phyloP scores from a whole-genome alignment of 2,797 vertebrate genomes.

The Anolis apletophallus region DNA sequence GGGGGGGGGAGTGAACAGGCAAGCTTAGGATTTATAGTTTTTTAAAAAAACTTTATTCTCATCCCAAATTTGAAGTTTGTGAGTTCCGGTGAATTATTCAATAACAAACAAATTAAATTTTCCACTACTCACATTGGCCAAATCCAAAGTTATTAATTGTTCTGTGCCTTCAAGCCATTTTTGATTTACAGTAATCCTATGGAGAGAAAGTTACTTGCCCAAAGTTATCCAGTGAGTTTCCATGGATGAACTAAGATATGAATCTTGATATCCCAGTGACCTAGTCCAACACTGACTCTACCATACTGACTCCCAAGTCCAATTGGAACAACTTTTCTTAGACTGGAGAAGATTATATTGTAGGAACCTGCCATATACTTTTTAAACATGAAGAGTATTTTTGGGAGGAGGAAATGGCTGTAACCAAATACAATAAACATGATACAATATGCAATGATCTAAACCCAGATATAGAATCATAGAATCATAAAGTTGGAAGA shows the following conservation, averaged over 20 bases:
- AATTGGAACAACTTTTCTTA: not conserved
- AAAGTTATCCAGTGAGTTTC: too few species aligned
- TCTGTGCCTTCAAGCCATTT: too few species aligned
- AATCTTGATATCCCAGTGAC: too few species aligned
- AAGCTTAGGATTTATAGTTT: too few species aligned
- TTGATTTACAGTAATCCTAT: too few species aligned
- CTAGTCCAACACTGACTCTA: too few species aligned
- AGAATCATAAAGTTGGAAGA: too few species aligned
- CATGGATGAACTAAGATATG: too few species aligned
- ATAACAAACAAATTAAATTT: not conserved
- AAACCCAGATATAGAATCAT: not conserved
- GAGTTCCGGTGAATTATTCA: not conserved
- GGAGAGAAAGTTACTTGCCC: too few species aligned
- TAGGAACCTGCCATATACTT: not conserved
- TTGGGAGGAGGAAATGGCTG: not conserved
- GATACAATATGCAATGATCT: not conserved
- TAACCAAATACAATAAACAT: not conserved
- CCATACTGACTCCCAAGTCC: too few species aligned
- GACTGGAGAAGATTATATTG: not conserved
- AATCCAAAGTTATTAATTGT: too few species aligned
- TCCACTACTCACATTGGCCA: not conserved
- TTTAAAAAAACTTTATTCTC: not conserved
- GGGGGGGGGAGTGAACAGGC: not conserved
- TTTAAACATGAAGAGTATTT: not conserved
- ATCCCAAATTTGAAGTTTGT: not conserved